Percentiles rank a stretch among this genome's conserved stretches.
These are phyloP conservation scores for Delichon dasypus DNA, from an alignment of 2,797 vertebrate genomes.

Conservation along the genomic window DNA sequence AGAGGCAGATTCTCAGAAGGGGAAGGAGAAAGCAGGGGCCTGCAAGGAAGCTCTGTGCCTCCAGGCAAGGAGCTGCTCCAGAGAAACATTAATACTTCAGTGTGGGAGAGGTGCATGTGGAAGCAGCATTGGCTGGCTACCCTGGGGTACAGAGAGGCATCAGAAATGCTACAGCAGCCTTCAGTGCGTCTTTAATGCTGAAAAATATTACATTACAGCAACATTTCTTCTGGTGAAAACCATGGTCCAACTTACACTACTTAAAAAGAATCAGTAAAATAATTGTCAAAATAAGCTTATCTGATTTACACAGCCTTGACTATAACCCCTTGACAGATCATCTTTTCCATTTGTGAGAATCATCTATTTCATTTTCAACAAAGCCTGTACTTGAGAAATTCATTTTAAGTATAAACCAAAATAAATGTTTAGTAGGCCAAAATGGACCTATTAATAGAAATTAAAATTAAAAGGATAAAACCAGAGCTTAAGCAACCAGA, in stretches of 20 bases:
- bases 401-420: background rate
- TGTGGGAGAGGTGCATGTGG: accelerated
- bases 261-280: background rate
- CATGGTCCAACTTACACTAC: background rate
- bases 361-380: background rate
- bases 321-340: background rate
- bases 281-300: background rate
- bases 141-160: background rate
- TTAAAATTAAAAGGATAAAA: constrained; percentile 33
- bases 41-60: background rate
- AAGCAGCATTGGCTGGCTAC: background rate
- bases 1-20: background rate
- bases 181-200: background rate
- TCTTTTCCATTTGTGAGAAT: background rate
- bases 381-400: background rate
- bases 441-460: background rate
- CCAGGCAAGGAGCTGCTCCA: background rate
- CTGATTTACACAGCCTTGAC: background rate
- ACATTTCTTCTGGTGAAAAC: background rate
- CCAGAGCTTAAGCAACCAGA: background rate
- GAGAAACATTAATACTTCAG: background rate
- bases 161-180: background rate
- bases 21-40: background rate
- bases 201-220: background rate
- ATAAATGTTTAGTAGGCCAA: background rate